Evolutionary conservation across 1,140 invertebrate species (phyloP).

Genomic region (Dolichoris vasculosae): DNA sequence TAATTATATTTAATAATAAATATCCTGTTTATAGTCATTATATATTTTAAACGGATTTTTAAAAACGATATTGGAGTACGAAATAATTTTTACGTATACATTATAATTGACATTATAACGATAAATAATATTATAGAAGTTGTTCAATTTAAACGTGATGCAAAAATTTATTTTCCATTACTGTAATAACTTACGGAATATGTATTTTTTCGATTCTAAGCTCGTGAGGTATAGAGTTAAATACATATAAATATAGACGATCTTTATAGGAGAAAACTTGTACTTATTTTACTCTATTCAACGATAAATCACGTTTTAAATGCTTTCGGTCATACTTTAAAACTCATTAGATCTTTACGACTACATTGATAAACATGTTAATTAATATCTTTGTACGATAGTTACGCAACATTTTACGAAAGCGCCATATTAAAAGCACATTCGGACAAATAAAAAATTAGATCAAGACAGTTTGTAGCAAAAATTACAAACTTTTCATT

Average conservation of each 20-base stretch:
- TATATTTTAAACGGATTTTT: no score
- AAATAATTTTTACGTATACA: not conserved
- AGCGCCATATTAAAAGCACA: not conserved
- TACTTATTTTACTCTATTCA: not conserved
- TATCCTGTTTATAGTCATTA: no score
- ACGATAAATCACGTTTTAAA: slow-evolving; percentile 4
- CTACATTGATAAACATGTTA: slow-evolving; percentile 14
- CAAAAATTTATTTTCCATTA: not conserved
- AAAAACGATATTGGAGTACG: not conserved
- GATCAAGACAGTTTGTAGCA: not conserved
- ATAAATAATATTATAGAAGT: not conserved
- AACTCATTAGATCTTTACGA: slow-evolving; percentile 16
- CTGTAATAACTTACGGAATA: not conserved
- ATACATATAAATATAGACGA: not conserved
- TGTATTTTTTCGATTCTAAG: not conserved
- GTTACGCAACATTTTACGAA: not conserved
- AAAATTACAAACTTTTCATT: not conserved
- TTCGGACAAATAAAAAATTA: not conserved
- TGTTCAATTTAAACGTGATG: not conserved
- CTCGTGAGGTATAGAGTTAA: not conserved
- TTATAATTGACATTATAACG: not conserved
- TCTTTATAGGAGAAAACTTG: slow-evolving; percentile 14
- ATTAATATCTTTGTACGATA: not conserved
- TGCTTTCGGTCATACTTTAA: not conserved
- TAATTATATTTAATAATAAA: no score